Percentiles rank a stretch among this genome's conserved stretches.
Conservation (phyloP, 1,140 invertebrate genomes). For the Drosophila paulistorum region DNA sequence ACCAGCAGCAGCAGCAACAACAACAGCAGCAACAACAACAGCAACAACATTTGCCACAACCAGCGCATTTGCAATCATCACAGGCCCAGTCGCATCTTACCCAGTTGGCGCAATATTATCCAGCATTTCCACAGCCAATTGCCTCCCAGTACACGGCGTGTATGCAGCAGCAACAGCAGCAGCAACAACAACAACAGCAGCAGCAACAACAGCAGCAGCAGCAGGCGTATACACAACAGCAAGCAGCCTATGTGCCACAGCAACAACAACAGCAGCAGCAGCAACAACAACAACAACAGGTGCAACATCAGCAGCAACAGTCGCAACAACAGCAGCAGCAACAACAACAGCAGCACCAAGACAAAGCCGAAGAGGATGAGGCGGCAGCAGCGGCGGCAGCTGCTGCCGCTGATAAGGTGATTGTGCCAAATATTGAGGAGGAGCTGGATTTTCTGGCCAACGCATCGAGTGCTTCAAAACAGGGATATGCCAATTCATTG, state of each 20-base stretch:
- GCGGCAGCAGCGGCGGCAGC: slow-evolving; percentile 86
- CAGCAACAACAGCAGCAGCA: slow-evolving; percentile 68
- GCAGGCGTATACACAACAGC: slow-evolving; percentile 80
- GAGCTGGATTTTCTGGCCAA: slow-evolving; percentile 91
- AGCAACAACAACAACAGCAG: slow-evolving; percentile 78
- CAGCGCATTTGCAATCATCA: slow-evolving; percentile 78
- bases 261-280: slow-evolving; percentile 71
- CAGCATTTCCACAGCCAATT: slow-evolving; percentile 79
- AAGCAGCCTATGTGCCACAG: slow-evolving; percentile 77
- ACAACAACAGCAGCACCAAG: slow-evolving; percentile 82
- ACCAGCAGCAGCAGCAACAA: slow-evolving; percentile 63
- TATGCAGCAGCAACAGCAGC: slow-evolving; percentile 81
- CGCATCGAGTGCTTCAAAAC: slow-evolving; percentile 83
- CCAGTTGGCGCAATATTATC: slow-evolving; percentile 76
- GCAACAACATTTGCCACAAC: slow-evolving; percentile 74
- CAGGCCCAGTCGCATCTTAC: slow-evolving; percentile 78
- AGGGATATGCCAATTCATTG: slow-evolving; percentile 83
- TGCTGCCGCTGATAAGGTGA: slow-evolving; percentile 88
- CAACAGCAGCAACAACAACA: slow-evolving; percentile 63
- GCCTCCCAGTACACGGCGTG: slow-evolving; percentile 80
- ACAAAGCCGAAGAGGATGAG: slow-evolving; percentile 84
- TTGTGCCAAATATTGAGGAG: slow-evolving; percentile 93
- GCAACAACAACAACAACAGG: slow-evolving; percentile 80
- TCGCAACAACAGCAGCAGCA: slow-evolving; percentile 84
- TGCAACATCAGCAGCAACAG: slow-evolving; percentile 81